These are phyloP conservation scores for Sinocyclocheilus grahami DNA, from an alignment of 2,113 vertebrate genomes.

Conservation along the genomic window DNA sequence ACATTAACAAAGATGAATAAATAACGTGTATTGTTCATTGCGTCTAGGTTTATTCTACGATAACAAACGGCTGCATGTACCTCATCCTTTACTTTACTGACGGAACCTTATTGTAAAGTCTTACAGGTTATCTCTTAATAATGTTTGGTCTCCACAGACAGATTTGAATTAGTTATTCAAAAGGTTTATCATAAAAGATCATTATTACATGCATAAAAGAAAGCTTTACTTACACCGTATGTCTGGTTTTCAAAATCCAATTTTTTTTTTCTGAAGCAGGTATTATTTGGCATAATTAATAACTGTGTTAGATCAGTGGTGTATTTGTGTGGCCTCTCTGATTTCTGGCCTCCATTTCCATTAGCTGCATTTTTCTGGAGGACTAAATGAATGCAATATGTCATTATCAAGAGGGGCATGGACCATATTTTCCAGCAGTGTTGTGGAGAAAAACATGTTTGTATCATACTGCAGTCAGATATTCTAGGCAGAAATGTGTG, in stretches of 20 bases:
- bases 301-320: conserved; percentile 51
- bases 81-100: too few species aligned
- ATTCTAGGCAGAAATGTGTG: conserved; percentile 28
- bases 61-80: too few species aligned
- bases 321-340: conserved; percentile 53
- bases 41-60: too few species aligned
- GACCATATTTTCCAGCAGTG: conserved; percentile 15
- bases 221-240: neutral
- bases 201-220: neutral
- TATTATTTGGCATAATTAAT: conserved; percentile 51
- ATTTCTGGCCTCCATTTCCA: conserved; percentile 55
- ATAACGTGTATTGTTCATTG: too few species aligned
- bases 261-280: conserved; percentile 29
- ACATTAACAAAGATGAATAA: too few species aligned
- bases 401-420: conserved; percentile 48
- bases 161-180: neutral
- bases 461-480: conserved; percentile 16
- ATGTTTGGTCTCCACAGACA: neutral
- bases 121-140: neutral
- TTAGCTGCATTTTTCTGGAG: conserved; percentile 55
- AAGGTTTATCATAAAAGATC: neutral
- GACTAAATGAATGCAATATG: conserved; percentile 56
- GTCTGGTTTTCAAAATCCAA: conserved; percentile 19
- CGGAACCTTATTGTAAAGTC: too few species aligned
- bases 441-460: conserved; percentile 52